A percentile compares a stretch with the other conserved stretches of the same genome.
These are phyloP conservation scores for Pachydiplax longipennis DNA, from an alignment of 2,888 invertebrate species.

Conservation along the genomic window DNA sequence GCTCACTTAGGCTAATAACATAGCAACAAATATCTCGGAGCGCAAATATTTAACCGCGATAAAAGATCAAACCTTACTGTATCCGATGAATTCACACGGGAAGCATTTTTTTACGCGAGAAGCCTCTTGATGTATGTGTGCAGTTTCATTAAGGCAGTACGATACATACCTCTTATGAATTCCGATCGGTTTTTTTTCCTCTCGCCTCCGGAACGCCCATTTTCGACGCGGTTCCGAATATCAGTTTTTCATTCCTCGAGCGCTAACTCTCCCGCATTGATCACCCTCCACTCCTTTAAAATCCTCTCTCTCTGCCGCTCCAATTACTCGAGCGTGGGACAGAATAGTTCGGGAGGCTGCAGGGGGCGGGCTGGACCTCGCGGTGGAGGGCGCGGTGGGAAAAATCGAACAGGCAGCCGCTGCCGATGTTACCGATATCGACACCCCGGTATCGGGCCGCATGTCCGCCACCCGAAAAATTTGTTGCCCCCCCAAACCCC, in stretches of 20 bases:
- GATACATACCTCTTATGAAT: not conserved
- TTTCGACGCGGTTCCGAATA: constrained; percentile 10
- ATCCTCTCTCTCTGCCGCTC: not conserved
- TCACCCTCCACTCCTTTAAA: not conserved
- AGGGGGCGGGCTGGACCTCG: not conserved
- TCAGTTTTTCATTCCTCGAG: not conserved
- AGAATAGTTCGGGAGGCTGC: not conserved
- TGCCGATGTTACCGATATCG: constrained; percentile 26
- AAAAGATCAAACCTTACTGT: not conserved
- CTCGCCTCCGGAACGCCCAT: not conserved
- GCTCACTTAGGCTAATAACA: too few relatives aligned
- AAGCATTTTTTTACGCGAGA: not conserved
- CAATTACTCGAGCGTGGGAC: not conserved
- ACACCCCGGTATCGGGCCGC: constrained; percentile 23
- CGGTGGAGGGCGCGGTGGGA: not conserved
- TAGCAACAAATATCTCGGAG: not conserved
- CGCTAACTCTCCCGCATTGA: not conserved
- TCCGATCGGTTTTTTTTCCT: not conserved
- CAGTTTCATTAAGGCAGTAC: not conserved
- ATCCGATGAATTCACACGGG: not conserved
- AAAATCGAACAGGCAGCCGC: not conserved
- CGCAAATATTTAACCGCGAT: not conserved
- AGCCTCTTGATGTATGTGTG: not conserved
- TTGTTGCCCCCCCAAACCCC: constrained; percentile 5
- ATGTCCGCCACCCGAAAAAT: constrained; percentile 28